Evolutionary conservation across 2,797 vertebrate genomes (phyloP), one percentile per base, ranked within the genome.

Genomic region (Peromyscus melanophrys): DNA sequence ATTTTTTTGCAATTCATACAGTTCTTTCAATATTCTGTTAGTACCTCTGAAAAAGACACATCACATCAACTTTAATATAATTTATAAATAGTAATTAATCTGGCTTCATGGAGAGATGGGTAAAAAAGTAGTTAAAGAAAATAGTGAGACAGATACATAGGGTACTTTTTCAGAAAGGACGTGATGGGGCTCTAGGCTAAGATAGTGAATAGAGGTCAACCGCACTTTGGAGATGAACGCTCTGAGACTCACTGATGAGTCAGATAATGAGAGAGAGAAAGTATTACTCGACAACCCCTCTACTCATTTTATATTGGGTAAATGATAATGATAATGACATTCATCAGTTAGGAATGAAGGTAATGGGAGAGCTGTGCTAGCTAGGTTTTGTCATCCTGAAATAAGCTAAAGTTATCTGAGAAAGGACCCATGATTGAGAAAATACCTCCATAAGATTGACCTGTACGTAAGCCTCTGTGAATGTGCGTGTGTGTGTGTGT

Each of bases 361-460:
- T 4, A 19, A 2, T 55, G 16, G 49, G 7, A 1, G 1, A 0
- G 5, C 31, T n/a, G 31, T 52, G 31, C 2, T 19, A 19, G 4
- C 34, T 69, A 27, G 11, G 14, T 52, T 69, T 69, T 67, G 6
- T 14, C 40, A 86, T 52, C 12, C n/a, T 52, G 63, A 52, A 14
- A 49, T 43, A 14, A n/a, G 8, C 23, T 69, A n/a, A 31, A 25
- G 19, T 69, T 67, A 49, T n/a, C 23, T 67, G 43, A 67, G 19
- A 85, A 25, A 31, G 34, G 43, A 49, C 6, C 11, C 31, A n/a
- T n/a, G 29, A 49, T 85, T 49, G 31, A 85, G 31, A 85, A 67
- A 85, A 52, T n/a, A 13, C 13, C 21, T 67, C 12, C 6, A 49
- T n/a, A 52, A 67, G 29, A 52, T 1, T 78, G 46, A 78, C 16